Evolutionary conservation across 37 sponge, comb jelly and placozoan genomes (phyloP).

Genomic region (Ephydatia muelleri): DNA sequence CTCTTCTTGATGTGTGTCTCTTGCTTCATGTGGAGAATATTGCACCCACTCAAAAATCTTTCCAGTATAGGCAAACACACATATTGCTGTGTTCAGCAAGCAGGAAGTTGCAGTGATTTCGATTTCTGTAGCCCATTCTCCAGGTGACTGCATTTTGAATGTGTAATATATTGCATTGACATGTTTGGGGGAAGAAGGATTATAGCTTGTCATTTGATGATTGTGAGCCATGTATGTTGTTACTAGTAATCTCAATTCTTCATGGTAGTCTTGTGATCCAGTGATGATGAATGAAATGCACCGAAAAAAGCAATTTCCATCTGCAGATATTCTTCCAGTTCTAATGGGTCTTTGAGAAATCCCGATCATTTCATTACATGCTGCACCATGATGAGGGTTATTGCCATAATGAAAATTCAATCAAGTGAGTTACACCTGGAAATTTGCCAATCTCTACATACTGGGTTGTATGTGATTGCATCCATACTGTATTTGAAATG

Average conservation of each 20-base stretch:
- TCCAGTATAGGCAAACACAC: background rate
- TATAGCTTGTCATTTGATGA: background rate
- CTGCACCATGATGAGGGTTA: too few species aligned
- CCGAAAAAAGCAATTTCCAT: too few species aligned
- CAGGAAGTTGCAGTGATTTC: background rate
- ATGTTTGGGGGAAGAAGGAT: background rate
- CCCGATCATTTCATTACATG: too few species aligned
- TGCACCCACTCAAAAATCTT: background rate
- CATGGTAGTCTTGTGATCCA: background rate
- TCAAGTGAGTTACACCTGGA: too few species aligned
- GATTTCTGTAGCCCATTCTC: background rate
- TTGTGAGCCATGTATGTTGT: background rate
- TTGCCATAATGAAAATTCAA: too few species aligned
- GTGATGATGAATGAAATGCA: too few species aligned
- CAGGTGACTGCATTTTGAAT: background rate
- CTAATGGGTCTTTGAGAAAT: too few species aligned
- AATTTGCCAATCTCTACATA: too few species aligned
- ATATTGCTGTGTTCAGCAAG: background rate
- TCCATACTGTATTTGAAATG: too few species aligned
- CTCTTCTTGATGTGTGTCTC: background rate
- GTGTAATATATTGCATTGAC: conserved; percentile 1
- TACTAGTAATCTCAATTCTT: conserved; percentile 1
- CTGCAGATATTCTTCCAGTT: too few species aligned
- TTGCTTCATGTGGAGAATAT: background rate
- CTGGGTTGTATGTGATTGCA: too few species aligned